Percentiles rank a stretch among this genome's conserved stretches.
Conservation (phyloP, 1,140 invertebrate species). For the Aleiodes sp. region DNA sequence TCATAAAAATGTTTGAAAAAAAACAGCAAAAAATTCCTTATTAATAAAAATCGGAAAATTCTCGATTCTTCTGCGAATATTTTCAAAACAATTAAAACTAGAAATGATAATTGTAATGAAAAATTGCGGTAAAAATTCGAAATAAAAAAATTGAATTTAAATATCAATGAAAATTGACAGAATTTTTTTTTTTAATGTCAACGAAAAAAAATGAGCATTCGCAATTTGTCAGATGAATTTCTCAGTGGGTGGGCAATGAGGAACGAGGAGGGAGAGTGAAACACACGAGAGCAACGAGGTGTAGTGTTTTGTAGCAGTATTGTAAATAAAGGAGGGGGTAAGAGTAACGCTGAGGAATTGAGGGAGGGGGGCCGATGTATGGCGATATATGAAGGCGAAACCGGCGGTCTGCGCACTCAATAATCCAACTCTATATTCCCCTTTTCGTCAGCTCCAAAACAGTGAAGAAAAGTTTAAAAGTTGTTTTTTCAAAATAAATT, state of each 20-base stretch:
- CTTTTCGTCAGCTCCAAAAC: slow-evolving; percentile 35
- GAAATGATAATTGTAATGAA: too few species aligned
- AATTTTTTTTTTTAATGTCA: too few species aligned
- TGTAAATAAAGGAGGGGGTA: slow-evolving; percentile 25
- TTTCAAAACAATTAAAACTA: too few species aligned
- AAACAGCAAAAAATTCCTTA: too few species aligned
- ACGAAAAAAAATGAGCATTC: neutral
- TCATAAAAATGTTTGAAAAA: too few species aligned
- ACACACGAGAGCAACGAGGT: slow-evolving; percentile 12
- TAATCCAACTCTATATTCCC: slow-evolving; percentile 53
- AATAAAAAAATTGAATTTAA: too few species aligned
- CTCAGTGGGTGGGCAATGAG: neutral
- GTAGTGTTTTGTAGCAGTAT: slow-evolving; percentile 9
- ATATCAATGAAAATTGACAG: too few species aligned
- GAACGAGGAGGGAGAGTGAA: slow-evolving; percentile 1
- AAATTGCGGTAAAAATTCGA: too few species aligned
- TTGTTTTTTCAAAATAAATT: slow-evolving; percentile 1
- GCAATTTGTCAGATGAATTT: neutral
- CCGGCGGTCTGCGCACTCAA: slow-evolving; percentile 57
- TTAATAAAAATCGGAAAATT: too few species aligned
- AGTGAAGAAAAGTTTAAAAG: neutral
- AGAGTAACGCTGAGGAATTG: slow-evolving; percentile 23
- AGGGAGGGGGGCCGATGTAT: slow-evolving; percentile 49
- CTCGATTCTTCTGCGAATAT: too few species aligned
- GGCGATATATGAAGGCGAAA: slow-evolving; percentile 65